phyloP scores from a whole-genome alignment of 2,888 invertebrate genomes.

The Zaprionus bogoriensis region DNA sequence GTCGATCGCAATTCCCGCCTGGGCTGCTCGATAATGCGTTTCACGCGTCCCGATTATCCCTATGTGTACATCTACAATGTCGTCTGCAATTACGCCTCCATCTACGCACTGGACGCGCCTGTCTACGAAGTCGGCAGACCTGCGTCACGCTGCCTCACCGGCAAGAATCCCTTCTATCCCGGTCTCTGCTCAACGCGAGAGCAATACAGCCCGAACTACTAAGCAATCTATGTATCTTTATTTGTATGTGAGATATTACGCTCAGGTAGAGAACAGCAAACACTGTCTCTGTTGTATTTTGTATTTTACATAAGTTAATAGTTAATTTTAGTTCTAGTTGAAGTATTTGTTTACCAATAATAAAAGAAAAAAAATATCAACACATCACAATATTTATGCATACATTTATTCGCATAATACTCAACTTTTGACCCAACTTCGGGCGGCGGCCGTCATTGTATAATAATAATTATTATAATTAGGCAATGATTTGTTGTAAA shows the following conservation, averaged over 20 bases:
- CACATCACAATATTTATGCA: constrained; percentile 30
- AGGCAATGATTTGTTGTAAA: constrained; percentile 55
- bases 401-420: constrained; percentile 31
- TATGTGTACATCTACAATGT: constrained; percentile 78
- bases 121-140: constrained; percentile 78
- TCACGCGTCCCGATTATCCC: constrained; percentile 77
- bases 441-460: constrained; percentile 24
- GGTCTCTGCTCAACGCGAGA: constrained; percentile 80
- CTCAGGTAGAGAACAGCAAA: constrained; percentile 60
- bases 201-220: constrained; percentile 80
- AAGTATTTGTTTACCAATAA: constrained; percentile 50
- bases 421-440: constrained; percentile 25
- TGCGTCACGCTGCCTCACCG: constrained; percentile 74
- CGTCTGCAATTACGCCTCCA: constrained; percentile 81
- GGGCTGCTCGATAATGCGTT: constrained; percentile 81
- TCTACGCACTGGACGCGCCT: constrained; percentile 79
- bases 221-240: constrained; percentile 9
- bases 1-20: constrained; percentile 80
- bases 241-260: constrained; percentile 6
- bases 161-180: constrained; percentile 79
- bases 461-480: constrained; percentile 45
- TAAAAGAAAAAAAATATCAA: constrained; percentile 22
- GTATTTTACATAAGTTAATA: constrained; percentile 47
- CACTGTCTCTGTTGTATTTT: constrained; percentile 38
- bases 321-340: constrained; percentile 32